Percentiles rank a stretch among this genome's conserved stretches.
phyloP scores from a whole-genome alignment of 2,888 invertebrate genomes.

The Harmothoe impar region DNA sequence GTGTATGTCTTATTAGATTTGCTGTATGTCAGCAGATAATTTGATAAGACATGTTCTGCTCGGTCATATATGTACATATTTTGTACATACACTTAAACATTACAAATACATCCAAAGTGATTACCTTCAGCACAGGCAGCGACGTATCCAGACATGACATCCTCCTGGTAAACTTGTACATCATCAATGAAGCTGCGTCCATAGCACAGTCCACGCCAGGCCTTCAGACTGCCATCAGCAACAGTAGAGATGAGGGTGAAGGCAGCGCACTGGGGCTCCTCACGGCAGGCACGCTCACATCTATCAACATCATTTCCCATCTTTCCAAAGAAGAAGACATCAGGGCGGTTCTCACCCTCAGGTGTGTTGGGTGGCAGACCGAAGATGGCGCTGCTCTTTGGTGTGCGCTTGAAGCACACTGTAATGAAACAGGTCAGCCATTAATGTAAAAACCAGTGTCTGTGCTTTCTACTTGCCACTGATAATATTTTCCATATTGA shows the following conservation, averaged over 20 bases:
- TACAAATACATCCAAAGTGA: no score
- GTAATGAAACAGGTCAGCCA: no score
- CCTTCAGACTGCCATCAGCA: not conserved
- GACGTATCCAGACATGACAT: constrained; percentile 57
- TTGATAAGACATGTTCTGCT: no score
- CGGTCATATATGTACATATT: no score
- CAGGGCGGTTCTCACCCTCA: constrained; percentile 23
- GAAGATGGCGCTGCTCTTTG: constrained; percentile 36
- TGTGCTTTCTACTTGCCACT: no score
- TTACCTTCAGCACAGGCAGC: constrained; percentile 30
- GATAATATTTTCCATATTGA: not conserved
- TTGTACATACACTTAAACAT: no score
- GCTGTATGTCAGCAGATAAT: no score
- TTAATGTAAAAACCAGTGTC: no score
- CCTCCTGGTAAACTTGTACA: constrained; percentile 38
- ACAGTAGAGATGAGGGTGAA: constrained; percentile 32
- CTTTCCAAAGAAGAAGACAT: constrained; percentile 38
- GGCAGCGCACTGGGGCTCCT: constrained; percentile 39
- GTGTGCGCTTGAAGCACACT: constrained; percentile 54
- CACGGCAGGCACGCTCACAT: constrained; percentile 42
- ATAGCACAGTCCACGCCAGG: constrained; percentile 31
- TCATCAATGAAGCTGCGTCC: constrained; percentile 43
- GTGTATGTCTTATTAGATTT: no score
- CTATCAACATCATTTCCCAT: constrained; percentile 22
- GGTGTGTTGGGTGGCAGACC: constrained; percentile 23